phyloP scores from a whole-genome alignment of 2,113 vertebrate species.

The Upupa epops region DNA sequence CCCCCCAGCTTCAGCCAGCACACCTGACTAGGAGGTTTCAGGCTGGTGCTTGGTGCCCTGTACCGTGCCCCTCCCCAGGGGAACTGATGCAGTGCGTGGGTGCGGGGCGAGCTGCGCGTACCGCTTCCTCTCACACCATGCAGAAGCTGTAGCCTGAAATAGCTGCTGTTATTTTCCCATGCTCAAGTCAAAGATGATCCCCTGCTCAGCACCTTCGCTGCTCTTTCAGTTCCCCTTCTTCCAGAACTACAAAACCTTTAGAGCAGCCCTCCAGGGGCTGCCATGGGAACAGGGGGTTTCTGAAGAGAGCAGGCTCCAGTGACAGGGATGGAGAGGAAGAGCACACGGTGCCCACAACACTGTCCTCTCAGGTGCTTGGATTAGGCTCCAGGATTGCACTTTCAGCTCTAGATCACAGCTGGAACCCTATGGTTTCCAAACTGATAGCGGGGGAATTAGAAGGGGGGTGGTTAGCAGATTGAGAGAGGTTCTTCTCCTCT shows the following conservation, averaged over 20 bases:
- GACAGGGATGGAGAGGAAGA: background rate
- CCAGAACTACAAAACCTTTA: background rate
- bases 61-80: background rate
- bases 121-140: background rate
- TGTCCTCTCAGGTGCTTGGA: background rate
- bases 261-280: background rate
- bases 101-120: rapidly evolving
- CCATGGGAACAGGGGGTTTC: background rate
- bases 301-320: background rate
- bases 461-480: too few relatives aligned
- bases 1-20: too few relatives aligned
- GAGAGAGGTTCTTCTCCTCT: too few relatives aligned
- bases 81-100: background rate
- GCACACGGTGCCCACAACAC: background rate
- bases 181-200: background rate
- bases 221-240: background rate
- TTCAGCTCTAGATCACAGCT: background rate
- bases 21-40: background rate
- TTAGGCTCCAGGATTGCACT: background rate
- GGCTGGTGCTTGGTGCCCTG: background rate
- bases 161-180: background rate
- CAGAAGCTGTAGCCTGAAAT: background rate
- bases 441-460: too few relatives aligned
- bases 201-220: background rate
- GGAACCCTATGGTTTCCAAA: background rate